These are phyloP conservation scores for Pterobdella sp. DNA, from an alignment of 2,888 invertebrate species.

Conservation along the genomic window DNA sequence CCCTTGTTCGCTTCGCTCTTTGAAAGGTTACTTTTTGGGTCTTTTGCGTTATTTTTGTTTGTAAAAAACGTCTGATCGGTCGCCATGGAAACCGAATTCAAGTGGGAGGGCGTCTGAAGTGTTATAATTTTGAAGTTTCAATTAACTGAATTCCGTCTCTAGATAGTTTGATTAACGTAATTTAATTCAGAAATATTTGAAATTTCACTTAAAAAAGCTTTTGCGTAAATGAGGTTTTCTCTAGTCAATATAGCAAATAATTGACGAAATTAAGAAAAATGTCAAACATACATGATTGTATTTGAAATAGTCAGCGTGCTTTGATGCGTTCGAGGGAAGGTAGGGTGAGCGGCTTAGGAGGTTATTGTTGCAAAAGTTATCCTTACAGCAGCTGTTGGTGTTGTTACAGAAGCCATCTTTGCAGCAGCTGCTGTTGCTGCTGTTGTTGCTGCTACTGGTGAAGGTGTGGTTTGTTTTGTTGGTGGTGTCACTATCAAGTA, in stretches of 20 bases:
- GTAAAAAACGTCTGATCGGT: too few species aligned
- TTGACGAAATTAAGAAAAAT: too few species aligned
- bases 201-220: too few species aligned
- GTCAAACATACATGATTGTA: too few species aligned
- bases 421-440: slow-evolving; percentile 1
- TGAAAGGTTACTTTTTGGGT: not conserved
- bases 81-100: too few species aligned
- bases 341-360: not conserved
- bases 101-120: too few species aligned
- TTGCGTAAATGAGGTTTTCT: too few species aligned
- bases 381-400: not conserved
- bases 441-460: slow-evolving; percentile 1
- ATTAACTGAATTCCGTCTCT: too few species aligned
- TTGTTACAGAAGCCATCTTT: not conserved
- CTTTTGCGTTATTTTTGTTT: not conserved
- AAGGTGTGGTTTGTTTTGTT: not conserved
- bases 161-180: too few species aligned
- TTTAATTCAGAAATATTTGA: too few species aligned
- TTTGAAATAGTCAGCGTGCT: not conserved
- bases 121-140: too few species aligned
- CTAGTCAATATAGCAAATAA: too few species aligned
- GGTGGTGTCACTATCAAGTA: not conserved
- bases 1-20: not conserved
- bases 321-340: not conserved
- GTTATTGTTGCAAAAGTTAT: not conserved